Conservation (phyloP, 1,140 invertebrate species). For the Drosophila asahinai region DNA sequence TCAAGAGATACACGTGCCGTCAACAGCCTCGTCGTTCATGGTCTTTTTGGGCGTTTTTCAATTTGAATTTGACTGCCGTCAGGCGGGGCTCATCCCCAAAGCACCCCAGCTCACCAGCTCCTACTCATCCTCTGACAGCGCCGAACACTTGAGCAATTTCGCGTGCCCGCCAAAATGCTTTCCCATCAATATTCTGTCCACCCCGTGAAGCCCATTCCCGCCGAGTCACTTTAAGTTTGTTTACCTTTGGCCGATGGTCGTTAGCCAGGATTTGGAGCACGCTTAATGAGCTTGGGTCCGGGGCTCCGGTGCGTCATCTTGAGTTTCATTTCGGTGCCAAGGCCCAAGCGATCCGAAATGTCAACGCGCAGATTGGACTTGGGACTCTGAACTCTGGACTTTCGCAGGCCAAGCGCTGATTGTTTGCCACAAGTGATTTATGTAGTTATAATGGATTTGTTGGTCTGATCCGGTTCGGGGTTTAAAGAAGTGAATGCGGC, state of each 20-base stretch:
- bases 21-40: slow-evolving; percentile 38
- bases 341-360: slow-evolving; percentile 26
- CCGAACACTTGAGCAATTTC: slow-evolving; percentile 47
- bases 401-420: slow-evolving; percentile 9
- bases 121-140: slow-evolving; percentile 28
- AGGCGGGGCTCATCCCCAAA: slow-evolving; percentile 24
- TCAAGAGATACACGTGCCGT: slow-evolving; percentile 79
- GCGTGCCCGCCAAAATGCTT: slow-evolving; percentile 50
- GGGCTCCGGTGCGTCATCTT: slow-evolving; percentile 24
- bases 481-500: not conserved
- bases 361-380: slow-evolving; percentile 9
- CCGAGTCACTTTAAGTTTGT: slow-evolving; percentile 48
- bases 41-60: slow-evolving; percentile 59
- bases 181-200: slow-evolving; percentile 51
- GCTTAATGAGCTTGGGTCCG: slow-evolving; percentile 62
- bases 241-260: slow-evolving; percentile 64
- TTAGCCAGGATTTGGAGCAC: slow-evolving; percentile 54
- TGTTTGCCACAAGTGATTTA: slow-evolving; percentile 34
- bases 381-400: slow-evolving; percentile 17
- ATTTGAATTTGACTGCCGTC: slow-evolving; percentile 69
- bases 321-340: slow-evolving; percentile 12
- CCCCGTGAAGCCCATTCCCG: slow-evolving; percentile 15
- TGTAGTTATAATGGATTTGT: slow-evolving; percentile 37
- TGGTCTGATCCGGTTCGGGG: slow-evolving; percentile 4
- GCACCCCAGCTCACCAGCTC: not conserved